These are phyloP conservation scores for Xenus cinereus DNA, from an alignment of 2,113 vertebrate species.

Conservation along the genomic window DNA sequence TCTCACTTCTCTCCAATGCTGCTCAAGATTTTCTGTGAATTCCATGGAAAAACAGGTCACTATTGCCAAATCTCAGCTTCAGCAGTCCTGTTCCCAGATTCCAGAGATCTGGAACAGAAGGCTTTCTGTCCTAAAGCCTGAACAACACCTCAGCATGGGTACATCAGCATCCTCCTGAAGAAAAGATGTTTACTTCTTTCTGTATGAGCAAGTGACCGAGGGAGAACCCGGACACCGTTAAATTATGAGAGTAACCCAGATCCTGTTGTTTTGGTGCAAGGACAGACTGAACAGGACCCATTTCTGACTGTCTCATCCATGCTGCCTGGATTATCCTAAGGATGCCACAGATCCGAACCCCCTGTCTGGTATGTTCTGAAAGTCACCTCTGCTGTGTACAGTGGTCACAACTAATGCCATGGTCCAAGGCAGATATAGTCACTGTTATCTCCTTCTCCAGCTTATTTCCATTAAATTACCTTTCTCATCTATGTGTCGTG, in stretches of 20 bases:
- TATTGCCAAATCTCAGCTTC: not conserved
- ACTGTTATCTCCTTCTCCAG: not conserved
- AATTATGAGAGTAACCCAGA: not conserved
- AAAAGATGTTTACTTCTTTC: not conserved
- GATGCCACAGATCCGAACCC: not conserved
- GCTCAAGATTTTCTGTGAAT: not conserved
- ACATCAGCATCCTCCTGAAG: not conserved
- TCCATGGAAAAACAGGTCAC: not conserved
- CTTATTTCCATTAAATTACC: not conserved
- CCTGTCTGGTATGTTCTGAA: not conserved
- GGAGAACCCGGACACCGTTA: not conserved
- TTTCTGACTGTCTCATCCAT: not conserved
- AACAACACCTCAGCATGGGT: not conserved
- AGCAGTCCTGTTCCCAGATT: not conserved
- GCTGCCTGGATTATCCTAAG: not conserved
- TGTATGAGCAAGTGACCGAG: rapidly evolving
- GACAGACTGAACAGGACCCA: not conserved
- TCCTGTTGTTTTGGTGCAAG: not conserved
- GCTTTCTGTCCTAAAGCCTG: not conserved
- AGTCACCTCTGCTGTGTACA: not conserved
- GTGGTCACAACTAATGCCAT: not conserved
- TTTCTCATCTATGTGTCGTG: not conserved
- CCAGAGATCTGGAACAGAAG: not conserved
- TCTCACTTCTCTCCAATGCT: not conserved
- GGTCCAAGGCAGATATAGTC: not conserved